These are phyloP conservation scores for Capricornis sumatraensis DNA, from an alignment of 2,113 vertebrate species.

Conservation along the genomic window DNA sequence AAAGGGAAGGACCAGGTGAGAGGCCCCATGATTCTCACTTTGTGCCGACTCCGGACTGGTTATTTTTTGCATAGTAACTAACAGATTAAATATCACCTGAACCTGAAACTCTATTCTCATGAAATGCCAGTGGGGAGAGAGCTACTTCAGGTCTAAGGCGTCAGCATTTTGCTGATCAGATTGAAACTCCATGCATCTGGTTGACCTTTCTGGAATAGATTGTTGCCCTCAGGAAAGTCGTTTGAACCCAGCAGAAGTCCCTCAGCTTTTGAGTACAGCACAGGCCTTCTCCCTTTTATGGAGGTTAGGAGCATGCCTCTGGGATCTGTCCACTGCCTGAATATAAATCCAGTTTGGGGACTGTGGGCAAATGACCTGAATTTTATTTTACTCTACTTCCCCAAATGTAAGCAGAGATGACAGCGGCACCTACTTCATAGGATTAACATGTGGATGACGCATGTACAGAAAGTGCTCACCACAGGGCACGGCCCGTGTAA, in stretches of 20 bases:
- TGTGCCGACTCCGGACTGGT: neutral
- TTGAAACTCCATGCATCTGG: neutral
- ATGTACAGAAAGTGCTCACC: neutral
- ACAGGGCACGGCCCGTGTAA: neutral
- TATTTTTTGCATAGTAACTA: neutral
- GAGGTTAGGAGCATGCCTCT: neutral
- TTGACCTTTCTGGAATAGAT: neutral
- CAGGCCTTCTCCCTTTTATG: neutral
- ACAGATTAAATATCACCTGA: neutral
- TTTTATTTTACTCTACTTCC: neutral
- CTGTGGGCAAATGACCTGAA: neutral
- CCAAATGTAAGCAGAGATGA: neutral
- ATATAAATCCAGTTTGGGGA: neutral
- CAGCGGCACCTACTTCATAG: neutral
- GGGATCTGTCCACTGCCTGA: neutral
- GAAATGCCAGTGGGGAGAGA: neutral
- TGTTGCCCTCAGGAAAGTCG: neutral
- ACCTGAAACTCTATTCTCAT: neutral
- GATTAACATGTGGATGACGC: neutral
- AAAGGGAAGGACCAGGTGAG: conserved; percentile 96
- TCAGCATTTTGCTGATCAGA: neutral
- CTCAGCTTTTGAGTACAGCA: neutral
- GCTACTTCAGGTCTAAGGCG: neutral
- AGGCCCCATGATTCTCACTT: neutral
- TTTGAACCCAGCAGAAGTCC: neutral